A percentile compares a stretch with the other conserved stretches of the same genome.
Conservation (phyloP, 2,888 invertebrate genomes). For the Drosophila putrida region DNA sequence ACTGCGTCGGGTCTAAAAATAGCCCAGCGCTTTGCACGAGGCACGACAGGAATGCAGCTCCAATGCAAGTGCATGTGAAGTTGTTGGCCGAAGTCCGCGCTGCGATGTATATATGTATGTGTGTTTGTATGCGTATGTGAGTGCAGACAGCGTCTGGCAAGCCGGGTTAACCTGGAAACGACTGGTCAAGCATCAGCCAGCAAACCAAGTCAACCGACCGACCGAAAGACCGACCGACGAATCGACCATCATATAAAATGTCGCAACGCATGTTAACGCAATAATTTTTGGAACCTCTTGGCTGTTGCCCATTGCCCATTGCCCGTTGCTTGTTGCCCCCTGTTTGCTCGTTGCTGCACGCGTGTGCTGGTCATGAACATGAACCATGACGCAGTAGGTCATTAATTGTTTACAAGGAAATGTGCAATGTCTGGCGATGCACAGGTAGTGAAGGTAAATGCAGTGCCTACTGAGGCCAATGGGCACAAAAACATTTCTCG, state of each 20-base stretch:
- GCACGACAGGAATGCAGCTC: constrained; percentile 75
- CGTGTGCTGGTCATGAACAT: constrained; percentile 37
- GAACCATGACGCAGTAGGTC: constrained; percentile 76
- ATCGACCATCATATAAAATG: constrained; percentile 70
- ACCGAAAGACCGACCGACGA: constrained; percentile 14
- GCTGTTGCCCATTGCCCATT: neutral
- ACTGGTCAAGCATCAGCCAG: constrained; percentile 17
- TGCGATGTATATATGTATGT: constrained; percentile 6
- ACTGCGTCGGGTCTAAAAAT: constrained; percentile 71
- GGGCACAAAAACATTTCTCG: constrained; percentile 10
- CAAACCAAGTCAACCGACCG: constrained; percentile 28
- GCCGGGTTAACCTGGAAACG: constrained; percentile 55
- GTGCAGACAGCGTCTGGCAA: constrained; percentile 67
- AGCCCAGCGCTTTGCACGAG: constrained; percentile 56
- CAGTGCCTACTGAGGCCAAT: neutral
- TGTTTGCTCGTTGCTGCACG: neutral
- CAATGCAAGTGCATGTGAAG: constrained; percentile 59
- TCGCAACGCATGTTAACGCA: constrained; percentile 75
- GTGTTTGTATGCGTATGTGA: constrained; percentile 30
- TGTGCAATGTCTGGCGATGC: constrained; percentile 37
- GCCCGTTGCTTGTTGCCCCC: neutral
- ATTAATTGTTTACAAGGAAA: constrained; percentile 71
- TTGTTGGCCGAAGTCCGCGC: constrained; percentile 21
- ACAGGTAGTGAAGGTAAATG: neutral
- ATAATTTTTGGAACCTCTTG: constrained; percentile 51